Evolutionary conservation across 1,140 invertebrate genomes (phyloP), one percentile per base, ranked within the genome.

Genomic region (Bactericera cockerelli): DNA sequence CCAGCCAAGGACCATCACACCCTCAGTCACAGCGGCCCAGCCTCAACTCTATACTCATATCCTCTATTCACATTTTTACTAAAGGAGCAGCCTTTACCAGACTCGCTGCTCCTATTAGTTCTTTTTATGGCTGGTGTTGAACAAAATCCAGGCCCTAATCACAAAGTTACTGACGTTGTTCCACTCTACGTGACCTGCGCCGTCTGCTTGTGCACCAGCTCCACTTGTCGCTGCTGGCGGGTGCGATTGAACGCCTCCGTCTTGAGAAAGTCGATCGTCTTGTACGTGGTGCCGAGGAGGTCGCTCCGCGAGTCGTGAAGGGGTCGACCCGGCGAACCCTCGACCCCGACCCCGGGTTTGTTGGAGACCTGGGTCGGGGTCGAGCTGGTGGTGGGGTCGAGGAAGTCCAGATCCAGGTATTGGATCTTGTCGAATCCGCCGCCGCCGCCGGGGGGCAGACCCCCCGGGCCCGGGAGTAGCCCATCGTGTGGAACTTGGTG

Each of bases 241-340:
- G 87, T 90, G 60, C 84, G 78, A 71, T 90, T 91, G 65, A 93
- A 91, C 4, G 88, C 89, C 68, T 91, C 81, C 0, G 90, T 93
- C 77, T 92, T 92, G 14, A 89, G 72, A 75, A 93, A 93, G 71
- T 93, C 90, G 0, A 93, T 87, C 0, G 82, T 87, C 72, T 91
- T 91, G 69, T 93, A 93, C 4, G 88, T 84, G 1, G 84, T 86
- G 10, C 60, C 58, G 8, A 64, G 64, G 28, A 62, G 39, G 22
- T 57, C 57, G 22, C 31, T 13, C 28, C 28, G 38, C 24, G 61
- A 13, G 53, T 63, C 58, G 28, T 55, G 26, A 21, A 38, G 0
- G 54, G 60, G 55, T n/a, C n/a, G n/a, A 8, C 56, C 13, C 28
- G 4, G 4, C 28, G 28, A 31, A 31, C 28, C 28, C 13, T 31